Evolutionary conservation across 2,888 invertebrate species (phyloP).

Genomic region (Pachymerium ferrugineum): DNA sequence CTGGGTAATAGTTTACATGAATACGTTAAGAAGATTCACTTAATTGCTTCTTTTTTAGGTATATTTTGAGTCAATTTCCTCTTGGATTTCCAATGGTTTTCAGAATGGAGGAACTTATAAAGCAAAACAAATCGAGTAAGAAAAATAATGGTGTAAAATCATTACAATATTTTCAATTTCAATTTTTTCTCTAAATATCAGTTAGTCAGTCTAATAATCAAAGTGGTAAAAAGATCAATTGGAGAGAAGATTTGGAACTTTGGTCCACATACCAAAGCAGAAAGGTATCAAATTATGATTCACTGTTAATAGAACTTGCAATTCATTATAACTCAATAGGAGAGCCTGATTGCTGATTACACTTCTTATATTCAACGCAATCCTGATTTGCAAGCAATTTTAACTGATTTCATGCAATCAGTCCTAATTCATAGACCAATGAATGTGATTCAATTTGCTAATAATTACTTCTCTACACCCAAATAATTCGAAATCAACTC

Average conservation of each 20-base stretch:
- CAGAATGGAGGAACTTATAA: background rate
- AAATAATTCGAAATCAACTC: background rate
- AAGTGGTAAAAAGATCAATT: background rate
- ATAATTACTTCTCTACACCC: background rate
- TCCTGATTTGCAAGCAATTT: slow-evolving; percentile 11
- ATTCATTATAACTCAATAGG: background rate
- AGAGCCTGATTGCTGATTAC: background rate
- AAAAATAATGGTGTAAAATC: too few relatives aligned
- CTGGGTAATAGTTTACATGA: background rate
- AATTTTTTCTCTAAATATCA: too few relatives aligned
- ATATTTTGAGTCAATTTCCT: background rate
- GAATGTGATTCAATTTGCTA: slow-evolving; percentile 20
- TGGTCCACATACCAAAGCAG: background rate
- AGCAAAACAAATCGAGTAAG: background rate
- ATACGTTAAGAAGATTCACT: background rate
- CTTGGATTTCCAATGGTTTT: background rate
- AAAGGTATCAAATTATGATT: background rate
- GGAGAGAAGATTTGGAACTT: background rate
- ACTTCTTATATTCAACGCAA: background rate
- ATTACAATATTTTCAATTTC: too few relatives aligned
- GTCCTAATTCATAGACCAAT: background rate
- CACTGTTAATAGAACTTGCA: background rate
- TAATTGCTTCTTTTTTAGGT: background rate
- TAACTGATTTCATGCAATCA: slow-evolving; percentile 12
- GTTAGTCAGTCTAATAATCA: too few relatives aligned